phyloP scores from a whole-genome alignment of 1,140 invertebrate species.

The Steinernema feltiae region DNA sequence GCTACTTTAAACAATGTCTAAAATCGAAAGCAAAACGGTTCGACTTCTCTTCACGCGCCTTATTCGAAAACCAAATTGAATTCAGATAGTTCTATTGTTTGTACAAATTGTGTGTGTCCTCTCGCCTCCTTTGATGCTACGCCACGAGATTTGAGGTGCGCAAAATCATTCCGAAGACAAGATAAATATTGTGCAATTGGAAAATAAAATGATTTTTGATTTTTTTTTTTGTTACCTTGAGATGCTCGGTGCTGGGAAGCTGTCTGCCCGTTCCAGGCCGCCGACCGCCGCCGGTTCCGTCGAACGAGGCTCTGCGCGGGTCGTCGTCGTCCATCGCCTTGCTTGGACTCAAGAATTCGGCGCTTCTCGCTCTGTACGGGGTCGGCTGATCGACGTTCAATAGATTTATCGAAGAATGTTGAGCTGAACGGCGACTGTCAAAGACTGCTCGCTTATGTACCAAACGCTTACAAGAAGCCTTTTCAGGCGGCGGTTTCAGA shows the following conservation, averaged over 20 bases:
- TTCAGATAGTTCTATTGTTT: neutral
- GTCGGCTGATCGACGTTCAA: conserved; percentile 4
- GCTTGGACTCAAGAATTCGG: neutral
- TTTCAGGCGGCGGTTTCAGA: neutral
- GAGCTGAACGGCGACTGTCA: neutral
- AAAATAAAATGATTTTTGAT: neutral
- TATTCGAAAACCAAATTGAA: neutral
- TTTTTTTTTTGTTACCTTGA: conserved; percentile 21
- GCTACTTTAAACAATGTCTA: neutral
- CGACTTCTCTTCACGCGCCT: neutral
- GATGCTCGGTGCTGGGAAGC: conserved; percentile 26
- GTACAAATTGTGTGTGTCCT: too few species aligned
- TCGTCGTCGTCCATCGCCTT: conserved; percentile 21
- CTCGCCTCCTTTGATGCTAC: neutral
- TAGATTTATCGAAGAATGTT: neutral
- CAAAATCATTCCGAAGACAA: conserved; percentile 6
- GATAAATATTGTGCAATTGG: conserved; percentile 6
- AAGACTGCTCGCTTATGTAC: too few species aligned
- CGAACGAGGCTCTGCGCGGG: conserved; percentile 29
- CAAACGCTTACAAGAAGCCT: neutral
- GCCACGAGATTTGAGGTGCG: neutral
- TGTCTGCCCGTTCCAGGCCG: conserved; percentile 26
- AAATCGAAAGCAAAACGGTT: conserved; percentile 1
- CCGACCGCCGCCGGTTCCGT: conserved; percentile 24
- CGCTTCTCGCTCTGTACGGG: neutral